A percentile compares a stretch with the other conserved stretches of the same genome.
phyloP scores from a whole-genome alignment of 1,140 invertebrate species.

The Caligus rogercresseyi region DNA sequence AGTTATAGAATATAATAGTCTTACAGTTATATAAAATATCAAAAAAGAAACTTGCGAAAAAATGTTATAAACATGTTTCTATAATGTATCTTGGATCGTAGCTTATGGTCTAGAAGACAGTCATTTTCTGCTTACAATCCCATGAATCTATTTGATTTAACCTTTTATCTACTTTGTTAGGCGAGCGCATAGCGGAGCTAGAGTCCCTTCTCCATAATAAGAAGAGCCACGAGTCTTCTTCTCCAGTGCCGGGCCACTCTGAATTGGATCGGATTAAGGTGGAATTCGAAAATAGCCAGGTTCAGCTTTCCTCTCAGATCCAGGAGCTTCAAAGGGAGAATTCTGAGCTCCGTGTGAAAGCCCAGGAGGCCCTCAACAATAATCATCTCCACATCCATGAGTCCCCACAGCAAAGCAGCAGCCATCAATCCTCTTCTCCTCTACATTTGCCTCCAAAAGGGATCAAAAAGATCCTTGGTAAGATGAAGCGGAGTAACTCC shows the following conservation, averaged over 20 bases:
- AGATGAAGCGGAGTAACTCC: slow-evolving; percentile 48
- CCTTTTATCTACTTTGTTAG: too few relatives aligned
- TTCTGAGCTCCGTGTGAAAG: not conserved
- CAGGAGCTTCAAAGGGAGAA: not conserved
- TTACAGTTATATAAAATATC: too few relatives aligned
- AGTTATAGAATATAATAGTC: too few relatives aligned
- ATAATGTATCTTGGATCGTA: too few relatives aligned
- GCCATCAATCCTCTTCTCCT: not conserved
- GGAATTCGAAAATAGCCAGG: not conserved
- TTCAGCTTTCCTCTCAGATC: not conserved
- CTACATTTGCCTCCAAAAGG: slow-evolving; percentile 15
- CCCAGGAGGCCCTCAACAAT: not conserved
- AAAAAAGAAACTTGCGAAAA: too few relatives aligned
- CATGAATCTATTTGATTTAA: too few relatives aligned
- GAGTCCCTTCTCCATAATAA: not conserved
- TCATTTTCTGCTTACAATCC: too few relatives aligned
- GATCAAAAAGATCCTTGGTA: slow-evolving; percentile 44
- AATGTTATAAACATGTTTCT: too few relatives aligned
- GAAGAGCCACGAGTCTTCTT: not conserved
- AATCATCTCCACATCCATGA: too few relatives aligned
- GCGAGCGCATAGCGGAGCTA: not conserved
- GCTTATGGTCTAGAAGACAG: too few relatives aligned
- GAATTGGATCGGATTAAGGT: not conserved
- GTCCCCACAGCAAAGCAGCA: too few relatives aligned
- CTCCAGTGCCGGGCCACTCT: not conserved